Evolutionary conservation across 2,113 vertebrate genomes (phyloP), one percentile per base, ranked within the genome.

Genomic region (Smithornis capensis): DNA sequence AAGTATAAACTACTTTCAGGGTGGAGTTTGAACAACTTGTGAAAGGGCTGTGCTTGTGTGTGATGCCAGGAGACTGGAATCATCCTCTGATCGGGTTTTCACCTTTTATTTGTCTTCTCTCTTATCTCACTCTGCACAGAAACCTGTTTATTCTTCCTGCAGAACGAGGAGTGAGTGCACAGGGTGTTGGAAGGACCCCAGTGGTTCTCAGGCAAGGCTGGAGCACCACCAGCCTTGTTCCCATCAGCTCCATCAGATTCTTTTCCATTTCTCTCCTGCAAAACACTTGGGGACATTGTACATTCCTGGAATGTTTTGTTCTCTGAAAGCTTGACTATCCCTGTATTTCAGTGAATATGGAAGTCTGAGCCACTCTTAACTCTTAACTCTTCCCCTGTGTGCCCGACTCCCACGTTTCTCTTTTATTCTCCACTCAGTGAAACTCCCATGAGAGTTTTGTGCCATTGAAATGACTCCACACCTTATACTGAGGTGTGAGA

Each of bases 231-330:
- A 79, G 15, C 49, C 19, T 59, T 78, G 24, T 19, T 71, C 15
- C 37, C 16, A 24, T 24, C 70, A 60, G 9, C 7, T 19, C 21
- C 4, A 52, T 71, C 35, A 1, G 5, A 10, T 89, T 33, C 49
- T 71, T 59, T 50, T 13, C 9, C 19, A 15, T 21, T 82, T 60
- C 27, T 47, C 27, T 79, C 23, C 57, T 60, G 28, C 14, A 90
- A 60, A 37, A 10, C 23, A 13, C 15, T 14, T 25, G 18, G 7
- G 24, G 6, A 40, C 7, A 1, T 0, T 31, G 33, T 3, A 70
- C 17, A 9, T 67, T 67, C 1, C 45, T 74, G 56, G 10, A 19
- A 13, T 40, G 55, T 44, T 83, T 55, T 9, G 9, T 16, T 47
- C 53, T 45, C 83, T 60, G 35, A n/a, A 85, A 65, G 3, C 17